Conservation (phyloP, 2,888 invertebrate species). For the Rutpela maculata region DNA sequence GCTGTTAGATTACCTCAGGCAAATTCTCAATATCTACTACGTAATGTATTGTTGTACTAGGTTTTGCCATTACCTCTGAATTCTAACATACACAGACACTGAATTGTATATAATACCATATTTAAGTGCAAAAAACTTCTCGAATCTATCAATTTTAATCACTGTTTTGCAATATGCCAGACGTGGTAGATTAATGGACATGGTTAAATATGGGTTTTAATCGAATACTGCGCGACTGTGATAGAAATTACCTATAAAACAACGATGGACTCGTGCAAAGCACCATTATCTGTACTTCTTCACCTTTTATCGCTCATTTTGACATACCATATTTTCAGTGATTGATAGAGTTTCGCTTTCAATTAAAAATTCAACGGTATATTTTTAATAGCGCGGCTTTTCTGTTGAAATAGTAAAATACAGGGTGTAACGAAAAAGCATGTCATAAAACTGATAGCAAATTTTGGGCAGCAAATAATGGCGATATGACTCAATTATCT, state of each 20-base stretch:
- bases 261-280: constrained; percentile 1
- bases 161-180: constrained; percentile 14
- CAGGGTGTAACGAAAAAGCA: too few species aligned
- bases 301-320: not conserved
- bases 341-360: not conserved
- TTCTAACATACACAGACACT: constrained; percentile 8
- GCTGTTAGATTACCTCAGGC: constrained; percentile 42
- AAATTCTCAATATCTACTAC: constrained; percentile 45
- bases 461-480: too few species aligned
- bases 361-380: not conserved
- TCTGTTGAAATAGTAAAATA: not conserved
- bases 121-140: constrained; percentile 1
- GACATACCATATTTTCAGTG: constrained; percentile 3
- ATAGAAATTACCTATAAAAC: constrained; percentile 1
- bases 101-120: not conserved
- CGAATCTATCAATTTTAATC: constrained; percentile 17
- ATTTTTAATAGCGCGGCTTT: not conserved
- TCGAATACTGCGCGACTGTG: not conserved
- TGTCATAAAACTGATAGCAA: too few species aligned
- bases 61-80: constrained; percentile 45
- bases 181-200: not conserved
- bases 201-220: constrained; percentile 5
- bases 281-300: not conserved
- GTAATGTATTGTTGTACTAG: constrained; percentile 41
- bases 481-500: too few species aligned